Evolutionary conservation across 2,888 invertebrate species (phyloP).

Genomic region (Allacma fusca): DNA sequence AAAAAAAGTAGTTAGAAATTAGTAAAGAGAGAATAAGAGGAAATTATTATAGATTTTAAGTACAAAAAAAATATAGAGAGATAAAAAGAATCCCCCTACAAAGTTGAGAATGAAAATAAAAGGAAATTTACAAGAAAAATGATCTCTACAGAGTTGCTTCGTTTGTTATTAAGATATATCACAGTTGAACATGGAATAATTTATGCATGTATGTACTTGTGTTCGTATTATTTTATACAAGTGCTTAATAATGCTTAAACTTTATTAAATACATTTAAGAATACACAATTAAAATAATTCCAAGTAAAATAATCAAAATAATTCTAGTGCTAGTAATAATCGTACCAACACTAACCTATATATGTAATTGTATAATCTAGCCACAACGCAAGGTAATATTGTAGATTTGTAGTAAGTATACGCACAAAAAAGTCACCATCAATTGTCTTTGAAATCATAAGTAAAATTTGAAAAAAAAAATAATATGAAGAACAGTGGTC

Average conservation of each 20-base stretch:
- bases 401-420: background rate
- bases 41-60: too few relatives aligned
- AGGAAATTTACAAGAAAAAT: too few relatives aligned
- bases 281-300: background rate
- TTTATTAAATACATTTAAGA: slow-evolving; percentile 8
- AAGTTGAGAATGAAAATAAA: too few relatives aligned
- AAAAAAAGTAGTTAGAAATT: too few relatives aligned
- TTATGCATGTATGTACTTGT: background rate
- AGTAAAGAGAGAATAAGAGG: too few relatives aligned
- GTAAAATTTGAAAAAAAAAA: too few relatives aligned
- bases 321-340: background rate
- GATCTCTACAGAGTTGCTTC: too few relatives aligned
- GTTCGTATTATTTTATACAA: background rate
- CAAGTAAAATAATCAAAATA: slow-evolving; percentile 6
- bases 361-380: slow-evolving; percentile 1
- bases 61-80: too few relatives aligned
- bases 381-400: slow-evolving; percentile 11
- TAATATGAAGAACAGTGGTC: too few relatives aligned
- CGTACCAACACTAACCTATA: background rate
- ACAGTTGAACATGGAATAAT: slow-evolving; percentile 2
- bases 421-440: too few relatives aligned
- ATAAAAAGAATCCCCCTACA: too few relatives aligned
- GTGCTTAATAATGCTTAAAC: slow-evolving; percentile 5
- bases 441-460: too few relatives aligned
- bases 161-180: background rate